Conservation (phyloP, 2,888 invertebrate genomes). For the Diaphora mendica region DNA sequence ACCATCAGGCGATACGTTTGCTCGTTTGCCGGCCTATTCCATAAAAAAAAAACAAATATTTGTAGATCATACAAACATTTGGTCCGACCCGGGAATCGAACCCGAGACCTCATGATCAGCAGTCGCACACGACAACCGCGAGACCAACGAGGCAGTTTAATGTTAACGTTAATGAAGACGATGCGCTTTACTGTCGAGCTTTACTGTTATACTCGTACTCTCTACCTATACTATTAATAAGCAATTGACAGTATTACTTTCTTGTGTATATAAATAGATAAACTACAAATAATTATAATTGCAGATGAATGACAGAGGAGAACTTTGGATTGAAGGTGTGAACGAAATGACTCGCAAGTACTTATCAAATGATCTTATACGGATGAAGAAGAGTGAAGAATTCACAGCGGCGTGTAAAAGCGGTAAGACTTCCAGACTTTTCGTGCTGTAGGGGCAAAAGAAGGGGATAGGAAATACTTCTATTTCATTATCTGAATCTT, state of each 20-base stretch:
- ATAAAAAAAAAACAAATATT: no score
- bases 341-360: constrained; percentile 63
- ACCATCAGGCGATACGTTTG: no score
- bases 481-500: neutral
- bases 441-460: neutral
- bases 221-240: no score
- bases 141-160: no score
- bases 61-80: no score
- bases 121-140: no score
- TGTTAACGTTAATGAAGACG: no score
- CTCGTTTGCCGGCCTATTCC: no score
- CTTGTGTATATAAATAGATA: neutral
- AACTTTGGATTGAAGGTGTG: constrained; percentile 69
- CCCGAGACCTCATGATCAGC: no score
- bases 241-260: neutral
- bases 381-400: constrained; percentile 64
- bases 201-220: no score
- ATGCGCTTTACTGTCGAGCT: no score
- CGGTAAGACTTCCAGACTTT: constrained; percentile 55
- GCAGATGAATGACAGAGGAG: constrained; percentile 76
- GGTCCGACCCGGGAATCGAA: no score
- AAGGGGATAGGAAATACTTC: neutral
- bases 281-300: constrained; percentile 24
- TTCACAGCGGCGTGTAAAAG: constrained; percentile 72
- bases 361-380: constrained; percentile 64